Evolutionary conservation across 2,113 vertebrate genomes (phyloP), one percentile per base, ranked within the genome.

Genomic region (Antigone vipio): DNA sequence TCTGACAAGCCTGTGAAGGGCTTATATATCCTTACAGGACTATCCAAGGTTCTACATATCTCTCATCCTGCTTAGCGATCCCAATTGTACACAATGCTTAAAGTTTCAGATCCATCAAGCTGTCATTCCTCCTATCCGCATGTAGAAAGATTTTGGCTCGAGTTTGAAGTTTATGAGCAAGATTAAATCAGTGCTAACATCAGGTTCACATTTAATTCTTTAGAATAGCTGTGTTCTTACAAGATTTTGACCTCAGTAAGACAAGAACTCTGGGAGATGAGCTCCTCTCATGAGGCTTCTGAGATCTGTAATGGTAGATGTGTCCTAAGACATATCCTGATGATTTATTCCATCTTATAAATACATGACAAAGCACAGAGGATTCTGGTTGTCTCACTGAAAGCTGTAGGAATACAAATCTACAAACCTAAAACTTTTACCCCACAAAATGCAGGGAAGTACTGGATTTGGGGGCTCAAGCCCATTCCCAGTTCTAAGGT

Each of bases 91-190:
- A 87, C 73, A 94, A 59, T 2, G 2, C 67, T 93, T 84, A 47
- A 59, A 84, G 76, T 95, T 96, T 86, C 88, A 88, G 92, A 96
- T 96, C 72, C 91, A 94, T 92, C 96, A 95, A 95, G 73, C 83
- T 96, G 85, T 93, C 88, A 91, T 60, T 95, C 76, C 83, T 68
- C 55, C 52, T 84, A 42, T 72, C 86, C 6, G 0, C 66, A 78
- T 69, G 88, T 34, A 88, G 56, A 95, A 62, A 63, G 64, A 42
- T 89, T 97, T 92, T 95, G 95, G 88, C 83, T 95, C 1, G 0
- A 85, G 83, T 35, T 68, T 56, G 77, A 89, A 78, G 93, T 69
- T 91, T 94, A 92, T 81, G 64, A 91, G 83, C 53, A 81, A 93
- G 95, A 89, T 89, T 93, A 94, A 93, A 95, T 92, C 93, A 89